Evolutionary conservation across 2,113 vertebrate species (phyloP), one percentile per base, ranked within the genome.

Genomic region (Piaya cayana): DNA sequence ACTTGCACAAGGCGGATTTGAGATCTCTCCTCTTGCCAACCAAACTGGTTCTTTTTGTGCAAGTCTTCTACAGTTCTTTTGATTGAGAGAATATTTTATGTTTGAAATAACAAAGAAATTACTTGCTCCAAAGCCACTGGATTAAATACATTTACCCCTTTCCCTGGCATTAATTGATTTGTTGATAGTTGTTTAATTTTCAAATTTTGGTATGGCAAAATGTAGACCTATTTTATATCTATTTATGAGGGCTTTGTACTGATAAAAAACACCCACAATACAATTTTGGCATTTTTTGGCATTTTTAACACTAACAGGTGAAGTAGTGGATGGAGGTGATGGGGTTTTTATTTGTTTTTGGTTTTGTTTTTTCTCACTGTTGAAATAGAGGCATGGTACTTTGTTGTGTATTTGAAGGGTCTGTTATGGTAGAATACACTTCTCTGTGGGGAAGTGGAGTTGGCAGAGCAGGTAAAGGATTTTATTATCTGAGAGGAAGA

Each of bases 201-300:
- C 15, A 25, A 88, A 34, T 55, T 85, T 63, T 71, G 34, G 21
- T 62, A 37, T 11, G 8, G 30, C 22, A 83, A 79, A 59, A 37
- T 6, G 12, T 59, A 87, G 30, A 55, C 20, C 26, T 58, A 12
- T 65, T 70, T 18, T 16, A 8, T 84, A 10, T 5, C 37, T 49
- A 13, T 67, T 72, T 65, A 20, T 27, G 14, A 76, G 15, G 37
- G 43, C 14, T 45, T 64, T 49, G 6, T 45, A 37, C 21, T 25
- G 15, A 52, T 34, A 25, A 78, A 75, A 60, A 16, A 0, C 18
- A 17, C 77, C 21, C 11, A 21, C 0, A 1, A 21, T 36, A 55
- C 10, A 75, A 9, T 91, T 62, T 42, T 32, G 92, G 8, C 4
- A 5, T 74, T 92, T 92, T 92, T 89, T 47, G 14, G 81, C 11